A percentile compares a stretch with the other conserved stretches of the same genome.
Conservation (phyloP, 2,113 vertebrate genomes). For the Thymallus thymallus region DNA sequence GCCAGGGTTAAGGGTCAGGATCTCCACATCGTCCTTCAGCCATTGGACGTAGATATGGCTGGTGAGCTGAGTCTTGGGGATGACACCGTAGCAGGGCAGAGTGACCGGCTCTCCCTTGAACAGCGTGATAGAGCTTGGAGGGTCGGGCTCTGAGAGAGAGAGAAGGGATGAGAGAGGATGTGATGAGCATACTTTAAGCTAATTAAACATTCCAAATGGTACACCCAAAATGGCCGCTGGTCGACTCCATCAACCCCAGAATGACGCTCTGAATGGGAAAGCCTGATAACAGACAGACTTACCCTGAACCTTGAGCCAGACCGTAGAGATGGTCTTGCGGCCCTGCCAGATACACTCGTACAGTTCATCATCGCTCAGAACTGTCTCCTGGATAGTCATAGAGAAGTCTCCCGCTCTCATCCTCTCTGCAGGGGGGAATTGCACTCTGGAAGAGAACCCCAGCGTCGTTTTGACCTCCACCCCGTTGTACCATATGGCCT, state of each 20-base stretch:
- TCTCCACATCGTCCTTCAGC: constrained; percentile 12
- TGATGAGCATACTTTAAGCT: too few relatives aligned
- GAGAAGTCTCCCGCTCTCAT: constrained; percentile 29
- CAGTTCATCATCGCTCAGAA: constrained; percentile 27
- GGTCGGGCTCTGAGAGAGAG: constrained; percentile 1
- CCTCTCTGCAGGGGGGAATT: not conserved
- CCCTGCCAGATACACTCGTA: constrained; percentile 45
- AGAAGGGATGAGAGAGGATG: not conserved
- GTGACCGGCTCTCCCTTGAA: not conserved
- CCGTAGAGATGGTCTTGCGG: constrained; percentile 2
- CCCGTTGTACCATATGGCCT: too few relatives aligned
- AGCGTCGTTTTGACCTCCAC: too few relatives aligned
- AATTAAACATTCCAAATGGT: too few relatives aligned
- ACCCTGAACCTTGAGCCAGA: constrained; percentile 33
- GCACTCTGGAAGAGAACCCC: too few relatives aligned
- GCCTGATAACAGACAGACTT: constrained; percentile 5
- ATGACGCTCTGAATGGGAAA: too few relatives aligned
- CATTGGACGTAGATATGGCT: constrained; percentile 21
- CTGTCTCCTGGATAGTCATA: not conserved
- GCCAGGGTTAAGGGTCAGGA: constrained; percentile 15
- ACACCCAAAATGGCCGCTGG: too few relatives aligned
- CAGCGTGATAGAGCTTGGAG: not conserved
- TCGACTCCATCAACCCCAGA: too few relatives aligned
- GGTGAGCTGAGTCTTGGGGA: constrained; percentile 14
- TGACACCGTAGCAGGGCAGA: constrained; percentile 21